Evolutionary conservation across 2,888 invertebrate species (phyloP).

Genomic region (Vandiemenella viatica): DNA sequence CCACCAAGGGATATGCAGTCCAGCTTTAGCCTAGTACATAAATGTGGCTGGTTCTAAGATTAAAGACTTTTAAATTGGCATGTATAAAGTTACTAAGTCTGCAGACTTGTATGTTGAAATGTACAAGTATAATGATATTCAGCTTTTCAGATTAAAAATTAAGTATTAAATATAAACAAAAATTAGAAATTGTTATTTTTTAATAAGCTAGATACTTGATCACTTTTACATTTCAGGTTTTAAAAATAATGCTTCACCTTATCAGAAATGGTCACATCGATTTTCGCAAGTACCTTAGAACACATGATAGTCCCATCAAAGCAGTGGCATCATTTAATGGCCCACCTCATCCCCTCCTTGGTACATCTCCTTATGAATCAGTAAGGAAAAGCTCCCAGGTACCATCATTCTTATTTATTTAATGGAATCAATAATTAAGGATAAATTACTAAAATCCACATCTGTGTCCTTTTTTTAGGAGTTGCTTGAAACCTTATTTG

Average conservation of each 20-base stretch:
- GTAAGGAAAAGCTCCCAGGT: conserved; percentile 12
- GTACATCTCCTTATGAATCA: conserved; percentile 9
- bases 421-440: not conserved
- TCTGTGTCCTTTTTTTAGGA: conserved; percentile 5
- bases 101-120: too few relatives aligned
- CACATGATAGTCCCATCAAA: conserved; percentile 15
- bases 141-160: too few relatives aligned
- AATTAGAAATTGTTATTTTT: too few relatives aligned
- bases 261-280: conserved; percentile 12
- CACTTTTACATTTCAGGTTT: conserved; percentile 10
- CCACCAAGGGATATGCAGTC: too few relatives aligned
- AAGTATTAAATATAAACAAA: too few relatives aligned
- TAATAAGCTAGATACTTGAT: too few relatives aligned
- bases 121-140: too few relatives aligned
- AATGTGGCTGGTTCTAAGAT: too few relatives aligned
- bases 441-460: not conserved
- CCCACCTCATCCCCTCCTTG: conserved; percentile 12
- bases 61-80: too few relatives aligned
- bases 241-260: conserved; percentile 15
- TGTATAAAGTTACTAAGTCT: too few relatives aligned
- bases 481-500: conserved; percentile 13
- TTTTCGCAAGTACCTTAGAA: conserved; percentile 13
- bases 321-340: conserved; percentile 10
- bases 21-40: too few relatives aligned
- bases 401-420: not conserved